phyloP scores from a whole-genome alignment of 2,113 vertebrate genomes.

The Emydocephalus ijimae region DNA sequence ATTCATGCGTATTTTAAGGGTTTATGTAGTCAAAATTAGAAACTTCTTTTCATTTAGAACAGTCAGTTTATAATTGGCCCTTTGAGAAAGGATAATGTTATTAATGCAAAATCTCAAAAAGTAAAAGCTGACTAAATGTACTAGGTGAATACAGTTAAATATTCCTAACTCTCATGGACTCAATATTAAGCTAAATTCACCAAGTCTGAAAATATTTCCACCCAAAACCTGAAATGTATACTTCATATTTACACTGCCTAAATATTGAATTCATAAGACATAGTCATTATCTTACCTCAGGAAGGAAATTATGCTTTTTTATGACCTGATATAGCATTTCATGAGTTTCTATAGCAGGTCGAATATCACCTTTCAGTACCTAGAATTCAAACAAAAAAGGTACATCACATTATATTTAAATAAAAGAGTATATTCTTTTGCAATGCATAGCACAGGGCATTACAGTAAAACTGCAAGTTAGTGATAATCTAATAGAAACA shows the following conservation, averaged over 20 bases:
- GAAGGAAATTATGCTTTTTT: slow-evolving; percentile 98
- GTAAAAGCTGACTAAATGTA: background rate
- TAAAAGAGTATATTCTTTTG: background rate
- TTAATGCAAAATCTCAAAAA: background rate
- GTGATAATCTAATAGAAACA: background rate
- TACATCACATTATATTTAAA: background rate
- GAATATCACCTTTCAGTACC: slow-evolving; percentile 97
- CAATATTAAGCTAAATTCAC: background rate
- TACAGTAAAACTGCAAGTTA: background rate
- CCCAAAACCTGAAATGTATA: background rate
- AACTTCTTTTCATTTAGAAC: background rate
- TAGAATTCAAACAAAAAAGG: slow-evolving; percentile 56
- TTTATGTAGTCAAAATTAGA: background rate
- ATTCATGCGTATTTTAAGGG: background rate
- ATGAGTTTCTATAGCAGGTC: slow-evolving; percentile 97
- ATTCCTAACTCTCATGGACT: background rate
- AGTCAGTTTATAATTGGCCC: background rate
- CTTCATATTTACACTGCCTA: background rate
- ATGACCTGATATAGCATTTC: slow-evolving; percentile 99
- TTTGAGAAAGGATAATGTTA: background rate
- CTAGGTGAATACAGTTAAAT: background rate
- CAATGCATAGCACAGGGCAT: background rate
- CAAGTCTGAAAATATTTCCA: background rate
- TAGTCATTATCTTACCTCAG: slow-evolving; percentile 80
- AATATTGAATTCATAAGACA: background rate